These are phyloP conservation scores for Echinometra lucunter DNA, from an alignment of 53 echinoderm and acorn worm genomes.

Conservation along the genomic window DNA sequence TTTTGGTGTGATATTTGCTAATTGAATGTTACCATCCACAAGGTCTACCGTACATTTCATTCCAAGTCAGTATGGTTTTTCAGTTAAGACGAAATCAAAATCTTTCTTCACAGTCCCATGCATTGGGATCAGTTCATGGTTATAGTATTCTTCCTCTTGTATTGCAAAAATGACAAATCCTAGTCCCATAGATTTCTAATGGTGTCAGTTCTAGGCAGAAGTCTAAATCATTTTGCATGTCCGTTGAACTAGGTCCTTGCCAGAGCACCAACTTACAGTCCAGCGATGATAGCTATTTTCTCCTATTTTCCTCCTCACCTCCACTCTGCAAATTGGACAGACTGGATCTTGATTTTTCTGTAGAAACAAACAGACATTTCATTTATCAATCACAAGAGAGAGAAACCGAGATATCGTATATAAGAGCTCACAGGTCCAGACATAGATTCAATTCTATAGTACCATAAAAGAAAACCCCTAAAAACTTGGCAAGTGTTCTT, in stretches of 20 bases:
- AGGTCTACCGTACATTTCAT: too few species aligned
- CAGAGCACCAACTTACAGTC: too few species aligned
- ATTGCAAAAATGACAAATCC: too few species aligned
- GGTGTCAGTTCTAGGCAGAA: too few species aligned
- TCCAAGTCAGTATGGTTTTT: too few species aligned
- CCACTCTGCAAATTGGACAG: conserved; percentile 84
- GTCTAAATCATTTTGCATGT: too few species aligned
- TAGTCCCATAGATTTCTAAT: too few species aligned
- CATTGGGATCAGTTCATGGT: not conserved
- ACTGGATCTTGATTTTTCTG: conserved; percentile 74
- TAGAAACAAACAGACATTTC: not conserved
- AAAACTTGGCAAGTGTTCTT: not conserved
- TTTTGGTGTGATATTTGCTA: too few species aligned
- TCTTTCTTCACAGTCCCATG: not conserved
- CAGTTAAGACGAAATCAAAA: too few species aligned
- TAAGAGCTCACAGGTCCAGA: not conserved
- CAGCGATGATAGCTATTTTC: not conserved
- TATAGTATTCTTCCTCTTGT: too few species aligned
- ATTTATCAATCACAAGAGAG: not conserved
- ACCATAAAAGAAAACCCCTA: not conserved
- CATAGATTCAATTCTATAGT: not conserved
- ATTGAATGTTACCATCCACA: too few species aligned
- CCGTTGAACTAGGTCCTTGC: too few species aligned
- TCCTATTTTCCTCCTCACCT: conserved; percentile 64
- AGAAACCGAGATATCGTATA: not conserved